phyloP scores from a whole-genome alignment of 2,888 invertebrate genomes.

The Spodoptera picta region DNA sequence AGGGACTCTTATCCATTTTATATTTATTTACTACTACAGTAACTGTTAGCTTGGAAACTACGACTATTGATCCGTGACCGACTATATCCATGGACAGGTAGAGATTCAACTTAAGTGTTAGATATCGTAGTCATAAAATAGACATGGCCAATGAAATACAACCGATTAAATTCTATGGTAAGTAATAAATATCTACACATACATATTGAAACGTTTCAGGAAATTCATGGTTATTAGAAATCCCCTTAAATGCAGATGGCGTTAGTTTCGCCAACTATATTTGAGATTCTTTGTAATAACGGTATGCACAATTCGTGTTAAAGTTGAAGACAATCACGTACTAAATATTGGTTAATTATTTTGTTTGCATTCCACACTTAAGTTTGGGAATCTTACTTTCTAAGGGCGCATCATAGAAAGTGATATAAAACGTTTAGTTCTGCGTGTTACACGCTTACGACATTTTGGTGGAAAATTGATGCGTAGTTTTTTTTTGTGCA shows the following conservation, averaged over 20 bases:
- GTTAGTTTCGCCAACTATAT: slow-evolving; percentile 53
- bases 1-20: slow-evolving; percentile 53
- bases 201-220: slow-evolving; percentile 44
- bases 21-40: slow-evolving; percentile 47
- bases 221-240: slow-evolving; percentile 36
- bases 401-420: slow-evolving; percentile 40
- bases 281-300: slow-evolving; percentile 49
- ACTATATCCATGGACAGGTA: slow-evolving; percentile 7
- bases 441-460: slow-evolving; percentile 14
- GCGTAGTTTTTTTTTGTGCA: slow-evolving; percentile 1
- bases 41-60: slow-evolving; percentile 33
- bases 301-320: slow-evolving; percentile 42
- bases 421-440: slow-evolving; percentile 25
- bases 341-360: slow-evolving; percentile 8
- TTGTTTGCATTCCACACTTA: slow-evolving; percentile 16
- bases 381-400: slow-evolving; percentile 28
- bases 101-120: too few species aligned
- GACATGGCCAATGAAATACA: slow-evolving; percentile 9
- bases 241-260: slow-evolving; percentile 45
- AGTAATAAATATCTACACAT: slow-evolving; percentile 37
- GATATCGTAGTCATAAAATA: too few species aligned
- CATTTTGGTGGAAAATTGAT: slow-evolving; percentile 20
- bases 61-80: slow-evolving; percentile 15
- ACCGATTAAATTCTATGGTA: slow-evolving; percentile 5
- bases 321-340: slow-evolving; percentile 24